Percentiles rank a stretch among this genome's conserved stretches.
Conservation (phyloP, 1,140 invertebrate genomes). For the Glossosoma conforme region DNA sequence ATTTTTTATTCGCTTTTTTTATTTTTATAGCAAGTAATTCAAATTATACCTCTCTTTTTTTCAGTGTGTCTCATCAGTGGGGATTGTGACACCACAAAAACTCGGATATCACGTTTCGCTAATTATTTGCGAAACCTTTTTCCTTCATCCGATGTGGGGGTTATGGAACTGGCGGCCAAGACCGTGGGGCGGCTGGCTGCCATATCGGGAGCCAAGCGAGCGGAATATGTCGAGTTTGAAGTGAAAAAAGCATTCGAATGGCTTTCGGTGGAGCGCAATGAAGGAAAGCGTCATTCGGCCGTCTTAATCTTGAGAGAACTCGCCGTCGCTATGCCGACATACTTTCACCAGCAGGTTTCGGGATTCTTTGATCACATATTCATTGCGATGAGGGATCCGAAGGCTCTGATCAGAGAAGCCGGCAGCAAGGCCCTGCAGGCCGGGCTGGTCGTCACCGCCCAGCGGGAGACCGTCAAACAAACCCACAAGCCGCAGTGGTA, state of each 20-base stretch:
- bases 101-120: constrained; percentile 84
- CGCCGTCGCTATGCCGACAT: constrained; percentile 92
- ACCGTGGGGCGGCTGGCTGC: constrained; percentile 88
- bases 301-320: constrained; percentile 90
- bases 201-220: constrained; percentile 87
- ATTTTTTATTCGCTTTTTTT: constrained; percentile 4
- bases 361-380: constrained; percentile 96
- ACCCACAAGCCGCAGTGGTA: constrained; percentile 87
- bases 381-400: constrained; percentile 85
- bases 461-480: constrained; percentile 88
- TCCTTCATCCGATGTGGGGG: constrained; percentile 82
- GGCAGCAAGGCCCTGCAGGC: constrained; percentile 90
- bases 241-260: constrained; percentile 93
- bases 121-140: constrained; percentile 88
- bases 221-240: constrained; percentile 95
- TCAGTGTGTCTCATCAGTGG: constrained; percentile 86
- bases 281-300: constrained; percentile 85
- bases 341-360: constrained; percentile 97
- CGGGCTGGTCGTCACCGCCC: constrained; percentile 89
- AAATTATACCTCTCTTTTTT: constrained; percentile 34
- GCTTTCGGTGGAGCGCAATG: constrained; percentile 82
- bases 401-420: constrained; percentile 86
- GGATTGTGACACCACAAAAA: constrained; percentile 88
- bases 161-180: constrained; percentile 95
- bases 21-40: constrained; percentile 14